These are phyloP conservation scores for Pseudochirops corinnae DNA, from an alignment of 2,797 vertebrate species.

Conservation along the genomic window DNA sequence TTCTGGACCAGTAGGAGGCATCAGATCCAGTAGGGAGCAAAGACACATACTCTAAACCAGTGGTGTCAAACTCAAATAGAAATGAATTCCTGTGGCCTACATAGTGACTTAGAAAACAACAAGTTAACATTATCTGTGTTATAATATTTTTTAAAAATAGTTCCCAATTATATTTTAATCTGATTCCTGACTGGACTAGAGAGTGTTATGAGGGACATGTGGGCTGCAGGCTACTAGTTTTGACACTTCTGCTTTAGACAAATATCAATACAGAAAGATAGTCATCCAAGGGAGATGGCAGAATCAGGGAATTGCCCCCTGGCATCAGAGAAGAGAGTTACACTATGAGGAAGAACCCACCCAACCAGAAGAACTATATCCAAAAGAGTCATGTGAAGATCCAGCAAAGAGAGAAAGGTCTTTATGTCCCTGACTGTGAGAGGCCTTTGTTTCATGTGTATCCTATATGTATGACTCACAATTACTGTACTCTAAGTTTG, in stretches of 20 bases:
- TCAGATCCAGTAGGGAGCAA: too few species aligned
- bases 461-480: background rate
- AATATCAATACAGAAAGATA: background rate
- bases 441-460: background rate
- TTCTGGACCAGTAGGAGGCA: too few species aligned
- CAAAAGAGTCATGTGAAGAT: background rate
- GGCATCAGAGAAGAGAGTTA: background rate
- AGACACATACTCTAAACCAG: too few species aligned
- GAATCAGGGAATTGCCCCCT: background rate
- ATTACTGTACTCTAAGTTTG: background rate
- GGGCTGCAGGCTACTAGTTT: background rate
- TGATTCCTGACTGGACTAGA: too few species aligned
- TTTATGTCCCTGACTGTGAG: background rate
- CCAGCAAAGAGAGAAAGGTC: background rate
- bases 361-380: background rate
- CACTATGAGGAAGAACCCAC: background rate
- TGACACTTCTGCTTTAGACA: slow-evolving; percentile 20
- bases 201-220: background rate
- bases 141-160: too few species aligned
- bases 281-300: background rate
- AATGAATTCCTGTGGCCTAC: too few species aligned
- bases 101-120: too few species aligned
- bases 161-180: too few species aligned
- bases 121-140: too few species aligned
- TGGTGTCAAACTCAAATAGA: too few species aligned